A percentile compares a stretch with the other conserved stretches of the same genome.
Evolutionary conservation across 2,888 invertebrate genomes (phyloP).

Genomic region (Ptilodon capucinus): DNA sequence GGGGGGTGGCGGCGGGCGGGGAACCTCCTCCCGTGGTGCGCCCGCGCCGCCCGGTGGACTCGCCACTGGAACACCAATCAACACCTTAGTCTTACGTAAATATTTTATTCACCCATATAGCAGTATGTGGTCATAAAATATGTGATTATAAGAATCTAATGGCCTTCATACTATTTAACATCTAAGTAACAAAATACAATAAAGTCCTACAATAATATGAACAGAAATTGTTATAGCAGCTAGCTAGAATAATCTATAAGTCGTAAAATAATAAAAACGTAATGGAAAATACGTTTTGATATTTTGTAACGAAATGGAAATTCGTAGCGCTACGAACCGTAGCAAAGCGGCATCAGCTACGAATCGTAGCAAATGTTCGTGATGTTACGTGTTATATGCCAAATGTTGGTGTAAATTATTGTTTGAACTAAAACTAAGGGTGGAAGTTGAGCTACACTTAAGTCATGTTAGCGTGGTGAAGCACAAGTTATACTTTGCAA

Average conservation of each 20-base stretch:
- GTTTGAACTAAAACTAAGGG: background rate
- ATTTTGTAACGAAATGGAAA: background rate
- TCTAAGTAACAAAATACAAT: too few relatives aligned
- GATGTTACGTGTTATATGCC: background rate
- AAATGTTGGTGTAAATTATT: background rate
- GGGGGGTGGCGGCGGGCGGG: conserved; percentile 74
- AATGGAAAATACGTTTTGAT: too few relatives aligned
- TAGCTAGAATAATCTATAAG: background rate
- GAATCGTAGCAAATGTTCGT: background rate
- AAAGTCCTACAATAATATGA: too few relatives aligned
- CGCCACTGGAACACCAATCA: conserved; percentile 87
- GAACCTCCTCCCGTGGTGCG: conserved; percentile 69
- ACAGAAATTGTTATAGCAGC: too few relatives aligned
- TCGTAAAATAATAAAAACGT: background rate
- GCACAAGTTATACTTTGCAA: background rate
- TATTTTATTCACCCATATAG: too few relatives aligned
- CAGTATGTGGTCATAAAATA: too few relatives aligned
- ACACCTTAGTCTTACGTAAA: conserved; percentile 16
- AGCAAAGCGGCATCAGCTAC: background rate
- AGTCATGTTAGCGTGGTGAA: background rate
- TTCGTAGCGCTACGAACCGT: background rate
- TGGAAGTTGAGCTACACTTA: background rate
- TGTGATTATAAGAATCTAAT: too few relatives aligned
- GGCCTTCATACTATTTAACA: too few relatives aligned
- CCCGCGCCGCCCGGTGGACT: conserved; percentile 88